Conservation (phyloP, 2,797 vertebrate genomes). For the Lutjanus campechanus region DNA sequence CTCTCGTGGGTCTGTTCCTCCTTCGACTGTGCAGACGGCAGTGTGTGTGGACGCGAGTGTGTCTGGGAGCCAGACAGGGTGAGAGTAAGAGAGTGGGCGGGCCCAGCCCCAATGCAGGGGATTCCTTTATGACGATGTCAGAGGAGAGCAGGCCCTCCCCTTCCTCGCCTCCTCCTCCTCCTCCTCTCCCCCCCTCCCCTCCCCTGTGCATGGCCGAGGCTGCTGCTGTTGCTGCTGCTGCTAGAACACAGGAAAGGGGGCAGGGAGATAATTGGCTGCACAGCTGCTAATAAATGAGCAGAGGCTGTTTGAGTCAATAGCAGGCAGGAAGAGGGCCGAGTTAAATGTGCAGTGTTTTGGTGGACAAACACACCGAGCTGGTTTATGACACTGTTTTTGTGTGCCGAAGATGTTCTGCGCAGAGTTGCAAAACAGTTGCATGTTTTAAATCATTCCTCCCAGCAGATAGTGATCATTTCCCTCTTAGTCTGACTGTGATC, state of each 20-base stretch:
- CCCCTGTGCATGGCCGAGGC: slow-evolving; percentile 53
- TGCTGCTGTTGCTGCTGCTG: slow-evolving; percentile 24
- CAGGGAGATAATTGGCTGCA: slow-evolving; percentile 84
- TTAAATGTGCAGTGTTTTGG: slow-evolving; percentile 44
- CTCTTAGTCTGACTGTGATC: background rate
- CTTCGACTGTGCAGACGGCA: slow-evolving; percentile 75
- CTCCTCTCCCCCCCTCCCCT: slow-evolving; percentile 27
- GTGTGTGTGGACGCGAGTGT: slow-evolving; percentile 81
- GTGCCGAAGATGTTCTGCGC: background rate
- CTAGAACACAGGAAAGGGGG: slow-evolving; percentile 86
- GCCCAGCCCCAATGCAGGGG: slow-evolving; percentile 77
- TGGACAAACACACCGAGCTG: slow-evolving; percentile 29
- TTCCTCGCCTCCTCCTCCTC: slow-evolving; percentile 34
- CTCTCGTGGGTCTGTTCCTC: slow-evolving; percentile 55
- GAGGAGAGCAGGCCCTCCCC: slow-evolving; percentile 77
- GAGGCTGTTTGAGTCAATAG: slow-evolving; percentile 73
- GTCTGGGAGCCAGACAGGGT: slow-evolving; percentile 85
- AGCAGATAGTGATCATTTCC: background rate
- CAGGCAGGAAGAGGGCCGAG: slow-evolving; percentile 63
- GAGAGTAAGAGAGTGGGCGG: slow-evolving; percentile 81
- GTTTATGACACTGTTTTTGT: slow-evolving; percentile 15
- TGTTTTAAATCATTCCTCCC: background rate
- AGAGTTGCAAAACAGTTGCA: slow-evolving; percentile 2
- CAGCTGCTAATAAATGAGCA: slow-evolving; percentile 87
- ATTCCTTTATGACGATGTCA: slow-evolving; percentile 89